Conservation (phyloP, 2,888 invertebrate genomes). For the Agonopterix alstromeriana region DNA sequence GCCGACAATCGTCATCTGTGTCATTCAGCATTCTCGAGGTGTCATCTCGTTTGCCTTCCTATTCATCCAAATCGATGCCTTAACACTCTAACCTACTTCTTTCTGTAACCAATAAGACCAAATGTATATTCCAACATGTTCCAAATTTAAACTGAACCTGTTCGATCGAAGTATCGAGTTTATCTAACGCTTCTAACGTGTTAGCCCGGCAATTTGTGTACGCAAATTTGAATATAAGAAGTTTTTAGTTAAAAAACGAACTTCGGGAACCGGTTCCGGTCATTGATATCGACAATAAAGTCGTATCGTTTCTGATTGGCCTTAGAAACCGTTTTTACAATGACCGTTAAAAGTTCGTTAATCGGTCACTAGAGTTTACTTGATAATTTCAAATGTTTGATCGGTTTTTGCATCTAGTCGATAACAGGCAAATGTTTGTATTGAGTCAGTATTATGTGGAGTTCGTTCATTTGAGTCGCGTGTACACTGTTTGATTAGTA, state of each 20-base stretch:
- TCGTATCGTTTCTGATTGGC: slow-evolving; percentile 26
- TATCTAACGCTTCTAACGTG: slow-evolving; percentile 15
- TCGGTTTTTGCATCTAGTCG: slow-evolving; percentile 36
- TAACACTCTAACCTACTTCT: slow-evolving; percentile 42
- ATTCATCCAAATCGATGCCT: slow-evolving; percentile 11
- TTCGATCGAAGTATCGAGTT: slow-evolving; percentile 16
- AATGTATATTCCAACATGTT: slow-evolving; percentile 31
- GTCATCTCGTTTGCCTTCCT: no score
- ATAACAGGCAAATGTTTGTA: slow-evolving; percentile 41
- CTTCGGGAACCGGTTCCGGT: slow-evolving; percentile 26
- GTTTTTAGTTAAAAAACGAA: slow-evolving; percentile 24
- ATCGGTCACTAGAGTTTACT: slow-evolving; percentile 35
- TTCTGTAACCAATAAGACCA: slow-evolving; percentile 30
- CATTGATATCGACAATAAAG: slow-evolving; percentile 26
- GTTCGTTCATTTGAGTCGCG: slow-evolving; percentile 7
- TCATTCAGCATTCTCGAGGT: no score
- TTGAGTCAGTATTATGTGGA: slow-evolving; percentile 13
- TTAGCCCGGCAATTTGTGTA: slow-evolving; percentile 32
- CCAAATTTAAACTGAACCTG: slow-evolving; percentile 29
- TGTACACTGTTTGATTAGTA: slow-evolving; percentile 8
- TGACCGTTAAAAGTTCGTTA: slow-evolving; percentile 55
- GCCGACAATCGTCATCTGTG: no score
- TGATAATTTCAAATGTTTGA: slow-evolving; percentile 38
- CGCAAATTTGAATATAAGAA: slow-evolving; percentile 32
- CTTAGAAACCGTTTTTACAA: slow-evolving; percentile 36